Evolutionary conservation across 2,113 vertebrate genomes (phyloP).

Genomic region (Galemys pyrenaicus): DNA sequence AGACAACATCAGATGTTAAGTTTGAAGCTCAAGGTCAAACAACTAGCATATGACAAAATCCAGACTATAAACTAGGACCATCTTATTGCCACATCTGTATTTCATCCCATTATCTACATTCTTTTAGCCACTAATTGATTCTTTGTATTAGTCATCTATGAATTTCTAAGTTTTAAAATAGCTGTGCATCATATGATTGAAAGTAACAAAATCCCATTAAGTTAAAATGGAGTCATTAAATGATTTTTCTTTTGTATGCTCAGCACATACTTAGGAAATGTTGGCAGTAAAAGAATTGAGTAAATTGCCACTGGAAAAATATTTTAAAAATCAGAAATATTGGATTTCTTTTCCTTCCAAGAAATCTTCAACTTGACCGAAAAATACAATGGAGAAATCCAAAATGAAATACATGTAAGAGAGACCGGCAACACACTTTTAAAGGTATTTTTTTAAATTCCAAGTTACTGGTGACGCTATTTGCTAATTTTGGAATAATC

Average conservation of each 20-base stretch:
- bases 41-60: not conserved
- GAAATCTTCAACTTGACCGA: not conserved
- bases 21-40: not conserved
- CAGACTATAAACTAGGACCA: not conserved
- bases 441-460: constrained; percentile 17
- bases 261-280: constrained; percentile 22
- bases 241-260: not conserved
- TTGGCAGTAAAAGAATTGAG: not conserved
- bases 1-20: not conserved
- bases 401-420: constrained; percentile 15
- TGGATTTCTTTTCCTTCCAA: not conserved
- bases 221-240: not conserved
- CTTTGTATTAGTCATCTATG: not conserved
- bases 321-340: not conserved
- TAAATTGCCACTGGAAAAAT: not conserved
- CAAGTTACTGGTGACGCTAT: constrained; percentile 5
- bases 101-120: not conserved
- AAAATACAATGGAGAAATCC: not conserved
- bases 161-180: constrained; percentile 26
- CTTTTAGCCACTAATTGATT: not conserved
- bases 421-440: not conserved
- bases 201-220: not conserved
- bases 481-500: constrained; percentile 26
- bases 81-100: not conserved
- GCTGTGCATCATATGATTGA: not conserved